Evolutionary conservation across 1,140 invertebrate genomes (phyloP).

Genomic region (Steinernema feltiae): DNA sequence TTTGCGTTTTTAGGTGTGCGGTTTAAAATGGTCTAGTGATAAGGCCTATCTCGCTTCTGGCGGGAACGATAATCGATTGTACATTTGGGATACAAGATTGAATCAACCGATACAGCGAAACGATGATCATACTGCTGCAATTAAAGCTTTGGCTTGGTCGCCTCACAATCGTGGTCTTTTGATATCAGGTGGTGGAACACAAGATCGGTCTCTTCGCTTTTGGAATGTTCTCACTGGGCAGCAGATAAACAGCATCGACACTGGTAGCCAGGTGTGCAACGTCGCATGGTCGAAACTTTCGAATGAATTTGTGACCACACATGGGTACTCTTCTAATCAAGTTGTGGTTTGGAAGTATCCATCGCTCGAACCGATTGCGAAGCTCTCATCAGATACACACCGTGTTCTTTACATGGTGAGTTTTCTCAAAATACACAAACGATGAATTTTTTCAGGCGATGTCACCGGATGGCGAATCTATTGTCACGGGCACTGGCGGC

Average conservation of each 20-base stretch:
- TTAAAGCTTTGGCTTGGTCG: constrained; percentile 99
- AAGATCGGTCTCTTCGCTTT: constrained; percentile 92
- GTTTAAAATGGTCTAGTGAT: constrained; percentile 98
- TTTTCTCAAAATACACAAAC: constrained; percentile 20
- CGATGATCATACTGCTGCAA: constrained; percentile 91
- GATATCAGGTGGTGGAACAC: constrained; percentile 91
- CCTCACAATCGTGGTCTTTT: constrained; percentile 95
- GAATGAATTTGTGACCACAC: constrained; percentile 72
- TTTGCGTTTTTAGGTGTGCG: constrained; percentile 68
- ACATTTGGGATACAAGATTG: constrained; percentile 92
- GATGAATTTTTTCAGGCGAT: constrained; percentile 66
- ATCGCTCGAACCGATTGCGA: constrained; percentile 88
- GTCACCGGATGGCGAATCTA: constrained; percentile 96
- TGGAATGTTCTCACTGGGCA: constrained; percentile 99
- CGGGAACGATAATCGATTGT: constrained; percentile 95
- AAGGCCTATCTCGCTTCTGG: constrained; percentile 95
- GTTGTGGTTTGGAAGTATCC: constrained; percentile 98
- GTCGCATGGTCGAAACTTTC: constrained; percentile 79
- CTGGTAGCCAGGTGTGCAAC: constrained; percentile 94
- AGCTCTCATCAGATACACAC: constrained; percentile 93
- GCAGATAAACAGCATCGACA: constrained; percentile 96
- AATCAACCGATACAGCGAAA: constrained; percentile 64
- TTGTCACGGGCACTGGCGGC: constrained; percentile 97
- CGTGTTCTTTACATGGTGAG: constrained; percentile 81
- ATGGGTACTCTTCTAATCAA: constrained; percentile 99